A percentile compares a stretch with the other conserved stretches of the same genome.
phyloP scores from a whole-genome alignment of 2,797 vertebrate species.

The Neopelma chrysocephalum region DNA sequence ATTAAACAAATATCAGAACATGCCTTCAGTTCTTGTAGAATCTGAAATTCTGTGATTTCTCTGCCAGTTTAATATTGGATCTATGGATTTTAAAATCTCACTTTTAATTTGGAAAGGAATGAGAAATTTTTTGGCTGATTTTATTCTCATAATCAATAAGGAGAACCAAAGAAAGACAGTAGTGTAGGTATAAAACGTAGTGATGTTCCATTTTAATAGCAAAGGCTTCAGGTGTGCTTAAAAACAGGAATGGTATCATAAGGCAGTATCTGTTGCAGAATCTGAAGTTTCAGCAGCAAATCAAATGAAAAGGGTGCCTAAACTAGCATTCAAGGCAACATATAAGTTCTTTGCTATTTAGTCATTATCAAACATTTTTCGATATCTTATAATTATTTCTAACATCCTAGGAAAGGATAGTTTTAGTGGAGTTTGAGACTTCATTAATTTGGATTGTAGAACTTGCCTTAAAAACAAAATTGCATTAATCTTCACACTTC shows the following conservation, averaged over 20 bases:
- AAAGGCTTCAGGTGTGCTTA: not conserved
- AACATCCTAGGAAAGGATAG: not conserved
- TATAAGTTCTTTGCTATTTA: not conserved
- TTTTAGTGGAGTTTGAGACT: not conserved
- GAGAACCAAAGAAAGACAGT: not conserved
- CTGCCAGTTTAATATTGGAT: not conserved
- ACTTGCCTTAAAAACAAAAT: not conserved
- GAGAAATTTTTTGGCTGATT: not conserved
- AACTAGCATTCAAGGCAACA: not conserved
- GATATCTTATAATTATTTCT: not conserved
- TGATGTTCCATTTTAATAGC: not conserved
- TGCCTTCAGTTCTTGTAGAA: not conserved
- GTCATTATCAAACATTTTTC: not conserved
- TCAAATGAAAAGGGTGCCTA: not conserved
- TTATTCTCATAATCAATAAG: not conserved
- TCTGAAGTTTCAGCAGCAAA: not conserved
- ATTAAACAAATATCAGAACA: not conserved
- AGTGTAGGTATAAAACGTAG: not conserved
- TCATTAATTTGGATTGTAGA: not conserved
- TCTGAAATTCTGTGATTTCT: not conserved
- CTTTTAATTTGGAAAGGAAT: not conserved
- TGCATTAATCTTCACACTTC: not conserved
- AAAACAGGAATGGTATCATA: not conserved
- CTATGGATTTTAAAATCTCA: not conserved
- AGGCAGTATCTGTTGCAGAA: not conserved